Evolutionary conservation across 2,888 invertebrate genomes (phyloP).

Genomic region (Aspidiotus rigidus): DNA sequence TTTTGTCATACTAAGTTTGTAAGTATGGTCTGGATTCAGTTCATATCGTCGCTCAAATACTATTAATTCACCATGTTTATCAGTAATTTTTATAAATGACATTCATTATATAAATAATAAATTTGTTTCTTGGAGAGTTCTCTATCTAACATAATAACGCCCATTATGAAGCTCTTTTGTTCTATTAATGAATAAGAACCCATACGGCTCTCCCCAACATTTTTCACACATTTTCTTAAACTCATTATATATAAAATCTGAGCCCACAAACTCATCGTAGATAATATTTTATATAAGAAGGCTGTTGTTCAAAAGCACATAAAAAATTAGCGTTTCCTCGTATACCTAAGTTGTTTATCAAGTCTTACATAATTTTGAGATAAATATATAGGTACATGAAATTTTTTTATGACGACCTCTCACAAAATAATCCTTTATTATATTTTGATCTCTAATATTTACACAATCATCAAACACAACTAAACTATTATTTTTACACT

Average conservation of each 20-base stretch:
- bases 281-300: slow-evolving; percentile 1
- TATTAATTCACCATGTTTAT: slow-evolving; percentile 4
- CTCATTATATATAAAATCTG: not conserved
- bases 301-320: slow-evolving; percentile 2
- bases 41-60: slow-evolving; percentile 1
- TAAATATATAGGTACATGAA: not conserved
- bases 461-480: slow-evolving; percentile 3
- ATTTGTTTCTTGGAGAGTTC: not conserved
- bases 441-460: slow-evolving; percentile 4
- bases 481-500: slow-evolving; percentile 4
- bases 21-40: slow-evolving; percentile 4
- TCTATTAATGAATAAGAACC: slow-evolving; percentile 4
- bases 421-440: slow-evolving; percentile 3
- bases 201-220: not conserved
- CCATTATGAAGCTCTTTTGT: slow-evolving; percentile 4
- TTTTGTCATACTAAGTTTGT: slow-evolving; percentile 1
- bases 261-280: slow-evolving; percentile 1
- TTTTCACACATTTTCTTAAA: slow-evolving; percentile 4
- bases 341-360: slow-evolving; percentile 4
- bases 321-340: slow-evolving; percentile 2
- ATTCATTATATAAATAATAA: not conserved
- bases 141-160: not conserved
- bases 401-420: not conserved
- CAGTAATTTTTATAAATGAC: not conserved
- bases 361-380: slow-evolving; percentile 2